Conservation (phyloP, 2,888 invertebrate genomes). For the Hypsopygia costalis region DNA sequence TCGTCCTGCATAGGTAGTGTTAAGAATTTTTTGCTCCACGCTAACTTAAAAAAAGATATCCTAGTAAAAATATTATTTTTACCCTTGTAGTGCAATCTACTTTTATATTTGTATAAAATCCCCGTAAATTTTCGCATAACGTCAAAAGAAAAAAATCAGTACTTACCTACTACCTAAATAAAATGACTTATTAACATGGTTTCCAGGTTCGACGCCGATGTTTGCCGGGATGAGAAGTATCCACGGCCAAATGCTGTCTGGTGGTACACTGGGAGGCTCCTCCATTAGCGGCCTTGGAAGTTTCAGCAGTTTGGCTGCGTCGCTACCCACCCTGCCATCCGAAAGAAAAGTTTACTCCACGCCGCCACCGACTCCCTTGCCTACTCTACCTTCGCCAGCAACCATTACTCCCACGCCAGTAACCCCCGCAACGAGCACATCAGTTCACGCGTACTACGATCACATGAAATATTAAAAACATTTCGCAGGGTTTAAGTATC, state of each 20-base stretch:
- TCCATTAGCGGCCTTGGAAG: conserved; percentile 54
- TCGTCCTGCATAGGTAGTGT: no score
- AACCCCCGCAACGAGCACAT: conserved; percentile 60
- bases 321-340: conserved; percentile 68
- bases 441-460: conserved; percentile 57
- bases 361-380: conserved; percentile 77
- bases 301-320: conserved; percentile 57
- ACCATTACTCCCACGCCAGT: conserved; percentile 55
- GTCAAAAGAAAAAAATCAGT: no score
- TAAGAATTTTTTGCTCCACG: no score
- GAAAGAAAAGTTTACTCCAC: conserved; percentile 80
- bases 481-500: no score
- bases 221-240: conserved; percentile 66
- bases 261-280: conserved; percentile 39
- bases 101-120: no score
- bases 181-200: neutral
- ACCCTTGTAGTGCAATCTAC: no score
- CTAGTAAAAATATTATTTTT: no score
- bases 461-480: conserved; percentile 9
- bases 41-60: no score
- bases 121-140: no score
- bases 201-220: conserved; percentile 57
- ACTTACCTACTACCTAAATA: no score
- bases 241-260: conserved; percentile 66
- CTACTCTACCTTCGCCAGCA: conserved; percentile 68